Evolutionary conservation across 2,888 invertebrate species (phyloP).

Genomic region (Plebejus melissa): DNA sequence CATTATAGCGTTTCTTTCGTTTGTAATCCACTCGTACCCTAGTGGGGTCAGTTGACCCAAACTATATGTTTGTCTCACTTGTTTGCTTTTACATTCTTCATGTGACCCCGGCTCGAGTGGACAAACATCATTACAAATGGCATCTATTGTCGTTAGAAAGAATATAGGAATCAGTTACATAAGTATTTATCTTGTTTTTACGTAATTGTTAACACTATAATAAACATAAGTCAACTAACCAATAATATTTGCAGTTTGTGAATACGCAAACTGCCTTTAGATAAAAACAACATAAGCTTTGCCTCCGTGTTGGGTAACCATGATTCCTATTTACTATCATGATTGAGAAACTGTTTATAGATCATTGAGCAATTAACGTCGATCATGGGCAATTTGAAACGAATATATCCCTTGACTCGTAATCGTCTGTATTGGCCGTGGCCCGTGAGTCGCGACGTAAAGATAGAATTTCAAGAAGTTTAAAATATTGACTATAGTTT

Average conservation of each 20-base stretch:
- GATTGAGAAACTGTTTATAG: too few species aligned
- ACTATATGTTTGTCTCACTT: constrained; percentile 45
- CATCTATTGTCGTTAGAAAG: constrained; percentile 5
- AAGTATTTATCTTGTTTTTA: constrained; percentile 14
- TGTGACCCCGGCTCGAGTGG: constrained; percentile 38
- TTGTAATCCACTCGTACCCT: constrained; percentile 35
- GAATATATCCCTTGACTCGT: too few species aligned
- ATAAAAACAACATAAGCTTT: too few species aligned
- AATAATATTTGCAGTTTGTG: neutral
- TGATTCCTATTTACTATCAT: too few species aligned
- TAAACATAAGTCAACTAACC: neutral
- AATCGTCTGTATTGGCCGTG: too few species aligned
- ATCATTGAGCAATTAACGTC: too few species aligned
- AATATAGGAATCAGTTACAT: constrained; percentile 17
- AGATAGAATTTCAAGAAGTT: too few species aligned
- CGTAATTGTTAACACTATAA: neutral
- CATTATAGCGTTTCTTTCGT: constrained; percentile 19
- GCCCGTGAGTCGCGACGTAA: too few species aligned
- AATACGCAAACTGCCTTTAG: neutral
- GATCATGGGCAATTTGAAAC: too few species aligned
- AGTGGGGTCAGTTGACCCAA: constrained; percentile 45
- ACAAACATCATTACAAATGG: constrained; percentile 16
- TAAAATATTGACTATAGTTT: too few species aligned
- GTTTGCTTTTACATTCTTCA: constrained; percentile 65
- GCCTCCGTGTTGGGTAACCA: too few species aligned